Evolutionary conservation across 2,888 invertebrate genomes (phyloP), one percentile per base, ranked within the genome.

Genomic region (Baccha elongata): DNA sequence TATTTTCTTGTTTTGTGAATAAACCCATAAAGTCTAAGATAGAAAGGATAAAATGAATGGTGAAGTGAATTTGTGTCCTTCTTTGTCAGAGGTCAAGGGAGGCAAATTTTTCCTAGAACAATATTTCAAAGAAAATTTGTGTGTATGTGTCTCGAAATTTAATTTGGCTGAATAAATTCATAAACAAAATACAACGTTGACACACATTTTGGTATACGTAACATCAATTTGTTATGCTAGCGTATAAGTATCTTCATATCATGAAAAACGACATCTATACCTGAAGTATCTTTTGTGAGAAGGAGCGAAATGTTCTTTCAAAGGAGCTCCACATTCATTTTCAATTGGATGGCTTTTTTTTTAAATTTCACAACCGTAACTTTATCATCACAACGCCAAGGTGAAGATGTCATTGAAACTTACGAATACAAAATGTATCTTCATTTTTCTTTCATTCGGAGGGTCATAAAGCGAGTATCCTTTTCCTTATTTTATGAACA

Each of bases 141-240:
- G 8, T 2, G 3, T 23, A 10, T 40, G 26, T 15, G 11, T 13
- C 46, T 52, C 35, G 10, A 68, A 60, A 75, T 60, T 52, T 40
- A 60, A 60, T 75, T 60, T 74, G 42, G n/a, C 37, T 40, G 52
- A 72, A 72, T 46, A 64, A 72, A 64, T 46, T 37, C 53, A 23
- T 44, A 42, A 62, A 32, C 32, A 23, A 26, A 44, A 26, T 60
- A 29, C 26, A 44, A 60, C 13, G 60, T 44, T 42, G 60, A 44
- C 60, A 44, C 17, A 42, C 17, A 44, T 44, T 26, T 60, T 29
- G 7, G 0, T 35, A 11, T 50, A 69, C 37, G 11, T 11, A 40
- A 21, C n/a, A 10, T 26, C 19, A 71, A 71, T 58, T 60, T 52
- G 23, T 44, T 35, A 52, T 50, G 29, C 17, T 19, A 13, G 29